Percentiles rank a stretch among this genome's conserved stretches.
Evolutionary conservation across 2,888 invertebrate species (phyloP).

Genomic region (Tribolium freemani): DNA sequence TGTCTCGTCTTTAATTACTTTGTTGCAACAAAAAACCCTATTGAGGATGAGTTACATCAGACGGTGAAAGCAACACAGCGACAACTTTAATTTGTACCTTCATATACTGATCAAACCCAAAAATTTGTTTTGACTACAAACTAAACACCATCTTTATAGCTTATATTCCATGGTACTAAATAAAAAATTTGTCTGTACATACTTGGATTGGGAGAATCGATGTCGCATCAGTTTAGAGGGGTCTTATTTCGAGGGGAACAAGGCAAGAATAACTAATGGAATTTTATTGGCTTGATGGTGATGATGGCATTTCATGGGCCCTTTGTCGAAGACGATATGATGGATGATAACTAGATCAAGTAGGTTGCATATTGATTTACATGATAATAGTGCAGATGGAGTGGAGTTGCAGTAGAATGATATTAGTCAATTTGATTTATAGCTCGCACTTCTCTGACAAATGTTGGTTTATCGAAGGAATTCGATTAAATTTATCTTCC

Average conservation of each 20-base stretch:
- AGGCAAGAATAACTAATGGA: constrained; percentile 30
- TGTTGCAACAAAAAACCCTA: constrained; percentile 2
- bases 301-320: constrained; percentile 13
- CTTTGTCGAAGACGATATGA: constrained; percentile 63
- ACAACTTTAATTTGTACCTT: not conserved
- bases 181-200: too few relatives aligned
- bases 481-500: constrained; percentile 51
- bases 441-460: constrained; percentile 52
- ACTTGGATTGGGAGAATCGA: too few relatives aligned
- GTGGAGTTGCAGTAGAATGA: constrained; percentile 50
- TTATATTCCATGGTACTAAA: too few relatives aligned
- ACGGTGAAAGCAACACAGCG: not conserved
- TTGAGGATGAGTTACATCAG: constrained; percentile 1
- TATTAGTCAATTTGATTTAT: constrained; percentile 57
- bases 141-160: too few relatives aligned
- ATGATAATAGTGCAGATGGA: constrained; percentile 53
- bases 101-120: not conserved
- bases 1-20: constrained; percentile 16
- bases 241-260: not conserved
- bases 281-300: constrained; percentile 26
- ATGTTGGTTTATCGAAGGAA: constrained; percentile 52
- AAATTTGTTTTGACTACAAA: not conserved
- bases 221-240: not conserved
- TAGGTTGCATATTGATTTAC: constrained; percentile 56
- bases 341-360: constrained; percentile 74